A percentile compares a stretch with the other conserved stretches of the same genome.
Conservation (phyloP, 92 coral and sea anemone species). For the Actinernus sp. region DNA sequence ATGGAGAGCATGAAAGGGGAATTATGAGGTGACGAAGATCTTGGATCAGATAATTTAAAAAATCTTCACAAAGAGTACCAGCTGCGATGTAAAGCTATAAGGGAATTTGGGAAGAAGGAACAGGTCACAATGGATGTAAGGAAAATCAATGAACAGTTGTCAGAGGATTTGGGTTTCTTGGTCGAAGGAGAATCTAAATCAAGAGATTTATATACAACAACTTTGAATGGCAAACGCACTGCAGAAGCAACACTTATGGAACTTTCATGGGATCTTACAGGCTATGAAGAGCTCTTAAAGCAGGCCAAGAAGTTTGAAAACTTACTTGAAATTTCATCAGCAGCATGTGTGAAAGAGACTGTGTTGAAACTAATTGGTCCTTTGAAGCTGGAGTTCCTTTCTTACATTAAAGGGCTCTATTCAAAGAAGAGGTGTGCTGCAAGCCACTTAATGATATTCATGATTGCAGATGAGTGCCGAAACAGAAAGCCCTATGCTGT, state of each 20-base stretch:
- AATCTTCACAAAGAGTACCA: constrained; percentile 23
- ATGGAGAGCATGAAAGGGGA: constrained; percentile 51
- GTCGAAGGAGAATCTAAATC: constrained; percentile 13
- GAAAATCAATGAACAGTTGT: background rate
- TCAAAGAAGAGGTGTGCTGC: constrained; percentile 60
- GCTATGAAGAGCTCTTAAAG: constrained; percentile 62
- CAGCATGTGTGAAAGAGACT: too few relatives aligned
- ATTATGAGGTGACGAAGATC: constrained; percentile 70
- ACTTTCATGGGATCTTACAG: constrained; percentile 63
- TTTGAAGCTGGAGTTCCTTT: too few relatives aligned
- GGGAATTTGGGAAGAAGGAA: background rate
- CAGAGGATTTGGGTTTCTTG: constrained; percentile 42
- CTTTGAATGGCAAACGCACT: constrained; percentile 8
- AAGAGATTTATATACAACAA: constrained; percentile 23
- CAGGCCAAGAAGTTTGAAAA: background rate
- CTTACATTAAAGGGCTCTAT: constrained; percentile 36
- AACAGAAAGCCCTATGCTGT: constrained; percentile 68
- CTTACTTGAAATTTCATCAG: too few relatives aligned
- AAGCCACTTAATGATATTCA: constrained; percentile 58
- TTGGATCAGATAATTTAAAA: constrained; percentile 34
- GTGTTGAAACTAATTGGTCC: too few relatives aligned
- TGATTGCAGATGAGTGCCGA: constrained; percentile 64
- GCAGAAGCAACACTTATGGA: constrained; percentile 47
- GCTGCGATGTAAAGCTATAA: constrained; percentile 14
- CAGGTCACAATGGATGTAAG: background rate